Evolutionary conservation across 1,140 invertebrate species (phyloP).

Genomic region (Leptestheria dahalacensis): DNA sequence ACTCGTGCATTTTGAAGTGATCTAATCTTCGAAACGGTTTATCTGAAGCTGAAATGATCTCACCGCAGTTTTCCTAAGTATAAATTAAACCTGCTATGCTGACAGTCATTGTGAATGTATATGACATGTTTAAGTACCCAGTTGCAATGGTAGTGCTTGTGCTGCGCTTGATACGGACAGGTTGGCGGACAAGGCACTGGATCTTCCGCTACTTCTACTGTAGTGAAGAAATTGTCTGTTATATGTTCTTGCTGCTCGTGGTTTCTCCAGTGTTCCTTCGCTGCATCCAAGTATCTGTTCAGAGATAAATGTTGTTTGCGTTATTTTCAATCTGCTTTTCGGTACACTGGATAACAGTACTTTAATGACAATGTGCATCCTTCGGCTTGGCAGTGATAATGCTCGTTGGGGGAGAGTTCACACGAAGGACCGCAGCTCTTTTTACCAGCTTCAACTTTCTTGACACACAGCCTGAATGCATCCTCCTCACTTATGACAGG

Average conservation of each 20-base stretch:
- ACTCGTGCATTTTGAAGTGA: slow-evolving; percentile 78
- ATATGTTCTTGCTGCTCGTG: slow-evolving; percentile 75
- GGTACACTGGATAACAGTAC: slow-evolving; percentile 24
- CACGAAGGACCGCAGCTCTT: slow-evolving; percentile 36
- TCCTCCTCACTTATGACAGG: slow-evolving; percentile 11
- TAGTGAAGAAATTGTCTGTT: slow-evolving; percentile 59
- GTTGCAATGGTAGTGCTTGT: slow-evolving; percentile 69
- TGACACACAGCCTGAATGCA: slow-evolving; percentile 9
- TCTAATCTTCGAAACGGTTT: slow-evolving; percentile 72
- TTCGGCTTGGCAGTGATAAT: slow-evolving; percentile 59
- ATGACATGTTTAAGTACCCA: slow-evolving; percentile 31
- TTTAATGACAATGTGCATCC: slow-evolving; percentile 49
- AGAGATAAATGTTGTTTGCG: slow-evolving; percentile 20
- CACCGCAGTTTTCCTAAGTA: slow-evolving; percentile 61
- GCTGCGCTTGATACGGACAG: slow-evolving; percentile 59
- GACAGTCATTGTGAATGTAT: too few species aligned
- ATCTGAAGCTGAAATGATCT: slow-evolving; percentile 64
- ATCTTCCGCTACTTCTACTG: slow-evolving; percentile 38
- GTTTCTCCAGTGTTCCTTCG: slow-evolving; percentile 65
- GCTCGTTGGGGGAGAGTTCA: slow-evolving; percentile 50
- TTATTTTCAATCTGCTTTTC: not conserved
- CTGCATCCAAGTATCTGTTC: slow-evolving; percentile 52
- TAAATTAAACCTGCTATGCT: not conserved
- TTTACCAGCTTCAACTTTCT: not conserved
- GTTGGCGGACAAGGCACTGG: slow-evolving; percentile 41